Evolutionary conservation across 2,888 invertebrate species (phyloP), one percentile per base, ranked within the genome.

Genomic region (Pasiphila rectangulata): DNA sequence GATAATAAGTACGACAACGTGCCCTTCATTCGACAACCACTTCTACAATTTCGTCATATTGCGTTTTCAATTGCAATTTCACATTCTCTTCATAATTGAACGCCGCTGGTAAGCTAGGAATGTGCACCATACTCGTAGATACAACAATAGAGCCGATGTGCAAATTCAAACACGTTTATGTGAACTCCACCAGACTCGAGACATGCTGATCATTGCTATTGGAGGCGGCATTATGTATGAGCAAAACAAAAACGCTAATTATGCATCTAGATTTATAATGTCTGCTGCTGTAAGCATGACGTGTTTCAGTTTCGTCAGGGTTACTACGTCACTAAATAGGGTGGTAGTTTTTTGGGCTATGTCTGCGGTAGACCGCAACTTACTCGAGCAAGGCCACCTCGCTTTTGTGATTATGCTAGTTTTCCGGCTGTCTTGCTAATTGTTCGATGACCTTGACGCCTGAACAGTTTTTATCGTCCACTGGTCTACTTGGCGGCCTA

Each of bases 341-440:
- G 68, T 69, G 67, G 67, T 69, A 51, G 73, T 81, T 80, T 79
- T 80, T 79, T 72, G 69, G 62, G 65, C 59, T 58, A 51, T 54
- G 63, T 63, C 73, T 66, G 72, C 74, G 64, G 64, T 69, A 70
- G 67, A 79, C 77, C 83, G 71, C 75, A 65, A 75, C 74, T 64
- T 72, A 72, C 72, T 76, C 62, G 56, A 63, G 70, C 83, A 83
- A 82, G 84, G 83, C 72, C 77, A 64, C 55, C 49, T 17, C 32
- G n/a, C n/a, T n/a, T n/a, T 60, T 56, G 57, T 60, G 68, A 67
- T 69, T 64, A 61, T 63, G 70, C 65, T 71, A 68, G 65, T 63
- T 79, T 76, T 79, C 76, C 73, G 75, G 64, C 62, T 63, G 54
- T 69, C 60, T 64, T 30, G 41, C 48, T 49, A 47, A 53, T 60